Percentiles rank a stretch among this genome's conserved stretches.
Conservation (phyloP, 1,140 invertebrate genomes). For the Mylabris phalerata region DNA sequence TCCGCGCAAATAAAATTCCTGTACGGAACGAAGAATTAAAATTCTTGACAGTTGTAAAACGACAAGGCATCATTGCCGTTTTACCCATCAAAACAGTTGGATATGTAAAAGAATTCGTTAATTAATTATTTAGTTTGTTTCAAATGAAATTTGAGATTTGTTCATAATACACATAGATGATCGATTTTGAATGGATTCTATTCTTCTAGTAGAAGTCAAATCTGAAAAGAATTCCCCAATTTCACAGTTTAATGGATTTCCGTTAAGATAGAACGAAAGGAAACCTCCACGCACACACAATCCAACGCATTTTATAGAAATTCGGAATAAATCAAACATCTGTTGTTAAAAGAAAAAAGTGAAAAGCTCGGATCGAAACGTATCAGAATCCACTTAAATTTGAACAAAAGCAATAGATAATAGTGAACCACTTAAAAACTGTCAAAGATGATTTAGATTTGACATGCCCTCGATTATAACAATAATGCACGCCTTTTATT, state of each 20-base stretch:
- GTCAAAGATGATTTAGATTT: conserved; percentile 26
- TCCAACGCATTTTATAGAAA: no score
- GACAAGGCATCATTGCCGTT: conserved; percentile 2
- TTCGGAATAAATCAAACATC: conserved; percentile 19
- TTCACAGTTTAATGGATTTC: conserved; percentile 12
- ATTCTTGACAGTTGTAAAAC: conserved; percentile 22
- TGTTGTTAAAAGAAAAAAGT: conserved; percentile 2
- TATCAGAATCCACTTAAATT: conserved; percentile 30
- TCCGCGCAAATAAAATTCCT: conserved; percentile 1
- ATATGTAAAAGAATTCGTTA: not conserved
- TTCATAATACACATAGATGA: no score
- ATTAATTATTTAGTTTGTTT: no score
- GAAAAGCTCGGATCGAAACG: not conserved
- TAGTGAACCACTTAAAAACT: conserved; percentile 15
- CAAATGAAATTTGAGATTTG: no score
- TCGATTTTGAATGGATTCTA: not conserved
- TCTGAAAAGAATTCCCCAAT: conserved; percentile 8
- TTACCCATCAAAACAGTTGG: not conserved
- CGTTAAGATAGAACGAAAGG: not conserved
- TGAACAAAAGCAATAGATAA: conserved; percentile 21
- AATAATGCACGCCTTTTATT: conserved; percentile 19
- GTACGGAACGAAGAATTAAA: not conserved
- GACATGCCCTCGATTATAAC: conserved; percentile 16
- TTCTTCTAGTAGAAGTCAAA: no score
- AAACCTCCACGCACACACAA: no score